Conservation (phyloP, 2,888 invertebrate species). For the Cantharis lateralis region DNA sequence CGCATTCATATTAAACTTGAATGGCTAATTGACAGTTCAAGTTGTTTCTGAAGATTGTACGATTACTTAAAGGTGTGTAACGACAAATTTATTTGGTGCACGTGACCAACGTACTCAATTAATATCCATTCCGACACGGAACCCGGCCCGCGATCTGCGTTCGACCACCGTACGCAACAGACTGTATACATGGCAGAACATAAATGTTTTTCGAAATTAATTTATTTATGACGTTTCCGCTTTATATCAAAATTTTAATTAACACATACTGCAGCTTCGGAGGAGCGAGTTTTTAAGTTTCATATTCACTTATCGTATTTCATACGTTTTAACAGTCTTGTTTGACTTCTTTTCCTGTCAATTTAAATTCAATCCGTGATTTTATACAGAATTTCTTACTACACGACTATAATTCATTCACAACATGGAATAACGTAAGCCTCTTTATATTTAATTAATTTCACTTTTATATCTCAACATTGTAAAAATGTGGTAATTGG, state of each 20-base stretch:
- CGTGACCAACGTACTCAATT: neutral
- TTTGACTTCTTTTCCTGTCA: constrained; percentile 12
- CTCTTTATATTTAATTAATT: neutral
- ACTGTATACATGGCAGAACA: neutral
- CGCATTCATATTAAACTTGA: constrained; percentile 8
- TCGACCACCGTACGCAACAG: neutral
- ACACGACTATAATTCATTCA: neutral
- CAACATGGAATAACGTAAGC: neutral
- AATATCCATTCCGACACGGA: neutral
- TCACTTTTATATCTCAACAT: neutral
- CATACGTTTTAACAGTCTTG: constrained; percentile 16
- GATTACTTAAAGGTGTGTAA: neutral
- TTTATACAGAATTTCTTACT: neutral
- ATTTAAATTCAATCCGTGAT: constrained; percentile 19
- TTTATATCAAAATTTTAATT: neutral
- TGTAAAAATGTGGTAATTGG: neutral
- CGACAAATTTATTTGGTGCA: neutral
- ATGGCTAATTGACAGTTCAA: constrained; percentile 3
- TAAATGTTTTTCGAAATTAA: neutral
- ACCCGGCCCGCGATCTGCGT: neutral
- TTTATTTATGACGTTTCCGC: neutral
- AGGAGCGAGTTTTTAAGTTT: constrained; percentile 9
- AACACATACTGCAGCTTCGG: neutral
- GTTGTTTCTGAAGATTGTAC: neutral
- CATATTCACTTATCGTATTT: constrained; percentile 13